Base-by-base conservation (phyloP, 92 coral and sea anemone species). In the Epizoanthus scotinus region DNA sequence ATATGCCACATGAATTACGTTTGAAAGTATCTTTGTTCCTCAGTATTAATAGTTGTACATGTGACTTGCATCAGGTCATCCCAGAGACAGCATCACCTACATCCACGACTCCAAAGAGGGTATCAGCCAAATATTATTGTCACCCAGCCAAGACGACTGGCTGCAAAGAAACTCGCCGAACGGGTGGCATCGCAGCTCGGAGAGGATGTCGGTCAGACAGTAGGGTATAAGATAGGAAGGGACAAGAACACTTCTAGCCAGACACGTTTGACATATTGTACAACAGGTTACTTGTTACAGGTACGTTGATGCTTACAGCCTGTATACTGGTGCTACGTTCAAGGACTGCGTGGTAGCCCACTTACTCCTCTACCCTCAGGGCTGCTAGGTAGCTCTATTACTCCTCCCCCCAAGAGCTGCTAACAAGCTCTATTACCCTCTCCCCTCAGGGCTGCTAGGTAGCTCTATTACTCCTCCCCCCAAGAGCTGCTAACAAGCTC, bases 251-350 rank as follows among this genome's bases (percentile, higher is more conserved):
- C 57, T 2, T 60, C 58, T 9, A 56, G 13, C n/a, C 31, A 66
- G 10, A 80, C 84, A 17, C 29, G 64, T 53, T 27, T 80, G 55
- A 65, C 64, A 13, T 80, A 65, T 34, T 79, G 71, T 31, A 80
- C 84, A 29, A 80, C 84, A 10, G 84, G 84, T 14, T 67, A 65
- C 77, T 31, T 80, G 19, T 28, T 80, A 14, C 84, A 80, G 84
- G 84, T 80, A 26, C 14, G 60, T 36, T n/a, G 12, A 1, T 36
- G 52, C 21, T 5, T 12, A 68, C 24, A 26, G 65, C 28, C 24
- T 20, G 28, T 20, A 20, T 9, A 60, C 8, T 20, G 65, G 8
- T 12, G 9, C 8, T 6, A 10, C 25, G 21, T 59, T 59, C 4
- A 31, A 4, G 36, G 4, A 31, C 36, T 31, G n/a, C n/a, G n/a